Percentiles rank a stretch among this genome's conserved stretches.
Evolutionary conservation across 2,113 vertebrate genomes (phyloP).

Genomic region (Amphiprion percula): DNA sequence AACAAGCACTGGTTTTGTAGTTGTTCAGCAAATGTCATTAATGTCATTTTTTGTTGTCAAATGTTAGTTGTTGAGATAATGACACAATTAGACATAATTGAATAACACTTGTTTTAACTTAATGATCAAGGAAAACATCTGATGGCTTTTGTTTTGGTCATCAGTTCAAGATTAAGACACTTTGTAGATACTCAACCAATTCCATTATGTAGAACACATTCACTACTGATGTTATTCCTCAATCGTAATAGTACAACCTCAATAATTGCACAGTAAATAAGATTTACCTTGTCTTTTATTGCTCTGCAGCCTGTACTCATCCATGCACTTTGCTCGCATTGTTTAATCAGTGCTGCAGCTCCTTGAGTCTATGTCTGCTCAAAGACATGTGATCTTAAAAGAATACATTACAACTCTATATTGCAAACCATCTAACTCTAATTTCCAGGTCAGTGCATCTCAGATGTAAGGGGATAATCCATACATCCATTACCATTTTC

Average conservation of each 20-base stretch:
- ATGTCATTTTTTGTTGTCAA: not conserved
- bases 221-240: not conserved
- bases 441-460: not conserved
- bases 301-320: not conserved
- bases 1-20: not conserved
- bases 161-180: not conserved
- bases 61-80: not conserved
- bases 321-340: not conserved
- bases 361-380: not conserved
- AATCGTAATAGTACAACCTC: not conserved
- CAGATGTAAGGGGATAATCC: constrained; percentile 2
- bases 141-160: not conserved
- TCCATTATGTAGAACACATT: not conserved
- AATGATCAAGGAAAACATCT: not conserved
- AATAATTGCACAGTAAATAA: not conserved
- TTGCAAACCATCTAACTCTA: not conserved
- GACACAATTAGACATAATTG: not conserved
- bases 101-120: not conserved
- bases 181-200: not conserved
- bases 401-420: not conserved
- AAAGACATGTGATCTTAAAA: constrained; percentile 1
- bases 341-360: not conserved
- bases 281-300: not conserved
- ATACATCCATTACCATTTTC: not conserved
- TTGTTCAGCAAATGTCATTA: not conserved